Evolutionary conservation across 1,140 invertebrate species (phyloP).

Genomic region (Linepithema humile): DNA sequence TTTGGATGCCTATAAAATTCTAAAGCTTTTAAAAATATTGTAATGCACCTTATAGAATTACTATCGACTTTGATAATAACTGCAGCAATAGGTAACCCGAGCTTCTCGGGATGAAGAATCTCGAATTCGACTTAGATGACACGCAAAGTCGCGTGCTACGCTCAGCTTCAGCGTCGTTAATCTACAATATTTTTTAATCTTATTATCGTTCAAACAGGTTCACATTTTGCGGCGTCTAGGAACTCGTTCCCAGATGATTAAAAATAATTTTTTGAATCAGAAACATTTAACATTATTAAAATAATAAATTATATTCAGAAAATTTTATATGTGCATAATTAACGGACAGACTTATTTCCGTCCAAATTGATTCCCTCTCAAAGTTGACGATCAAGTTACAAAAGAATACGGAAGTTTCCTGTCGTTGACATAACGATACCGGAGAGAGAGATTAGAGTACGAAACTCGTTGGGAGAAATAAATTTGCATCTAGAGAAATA

Average conservation of each 20-base stretch:
- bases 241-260: constrained; percentile 23
- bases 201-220: background rate
- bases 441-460: background rate
- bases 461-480: constrained; percentile 7
- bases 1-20: too few relatives aligned
- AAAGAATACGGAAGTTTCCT: constrained; percentile 16
- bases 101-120: constrained; percentile 54
- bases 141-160: constrained; percentile 64
- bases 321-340: background rate
- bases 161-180: constrained; percentile 23
- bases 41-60: background rate
- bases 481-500: background rate
- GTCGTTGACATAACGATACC: background rate
- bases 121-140: constrained; percentile 58
- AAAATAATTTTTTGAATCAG: background rate
- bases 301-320: background rate
- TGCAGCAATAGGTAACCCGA: constrained; percentile 45
- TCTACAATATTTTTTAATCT: constrained; percentile 26
- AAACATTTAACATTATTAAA: background rate
- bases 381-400: background rate
- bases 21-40: too few relatives aligned
- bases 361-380: background rate
- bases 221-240: background rate
- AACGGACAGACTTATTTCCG: background rate
- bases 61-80: constrained; percentile 28